Percentiles rank a stretch among this genome's conserved stretches.
These are phyloP conservation scores for Ageneiosus marmoratus DNA, from an alignment of 2,113 vertebrate genomes.

Conservation along the genomic window DNA sequence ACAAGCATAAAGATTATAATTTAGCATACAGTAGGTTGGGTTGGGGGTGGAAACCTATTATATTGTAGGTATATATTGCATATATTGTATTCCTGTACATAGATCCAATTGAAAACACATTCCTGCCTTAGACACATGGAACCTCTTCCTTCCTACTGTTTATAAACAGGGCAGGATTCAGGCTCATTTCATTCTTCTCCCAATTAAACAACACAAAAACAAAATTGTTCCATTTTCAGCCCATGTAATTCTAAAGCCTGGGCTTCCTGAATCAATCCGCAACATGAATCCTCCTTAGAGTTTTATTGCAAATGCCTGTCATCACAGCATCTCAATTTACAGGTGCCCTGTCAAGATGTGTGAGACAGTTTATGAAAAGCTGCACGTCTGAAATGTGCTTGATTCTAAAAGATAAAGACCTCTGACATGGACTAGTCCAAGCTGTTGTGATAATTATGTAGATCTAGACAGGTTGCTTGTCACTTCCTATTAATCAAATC, in stretches of 20 bases:
- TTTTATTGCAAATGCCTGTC: slow-evolving; percentile 17
- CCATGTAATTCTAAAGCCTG: background rate
- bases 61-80: background rate
- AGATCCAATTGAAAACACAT: background rate
- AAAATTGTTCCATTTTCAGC: background rate
- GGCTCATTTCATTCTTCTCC: slow-evolving; percentile 30
- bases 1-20: background rate
- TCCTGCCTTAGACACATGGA: background rate
- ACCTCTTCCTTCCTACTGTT: slow-evolving; percentile 5
- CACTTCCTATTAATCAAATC: background rate
- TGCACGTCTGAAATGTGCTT: background rate
- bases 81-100: background rate
- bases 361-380: slow-evolving; percentile 22
- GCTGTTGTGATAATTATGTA: slow-evolving; percentile 31
- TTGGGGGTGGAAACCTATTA: background rate
- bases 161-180: background rate
- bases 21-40: background rate
- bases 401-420: slow-evolving; percentile 4
- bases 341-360: slow-evolving; percentile 6
- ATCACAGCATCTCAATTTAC: background rate
- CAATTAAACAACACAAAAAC: slow-evolving; percentile 17
- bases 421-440: slow-evolving; percentile 5
- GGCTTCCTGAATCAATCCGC: background rate
- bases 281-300: background rate
- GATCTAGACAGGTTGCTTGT: background rate